Conservation (phyloP, 2,888 invertebrate species). For the Bombylius discolor region DNA sequence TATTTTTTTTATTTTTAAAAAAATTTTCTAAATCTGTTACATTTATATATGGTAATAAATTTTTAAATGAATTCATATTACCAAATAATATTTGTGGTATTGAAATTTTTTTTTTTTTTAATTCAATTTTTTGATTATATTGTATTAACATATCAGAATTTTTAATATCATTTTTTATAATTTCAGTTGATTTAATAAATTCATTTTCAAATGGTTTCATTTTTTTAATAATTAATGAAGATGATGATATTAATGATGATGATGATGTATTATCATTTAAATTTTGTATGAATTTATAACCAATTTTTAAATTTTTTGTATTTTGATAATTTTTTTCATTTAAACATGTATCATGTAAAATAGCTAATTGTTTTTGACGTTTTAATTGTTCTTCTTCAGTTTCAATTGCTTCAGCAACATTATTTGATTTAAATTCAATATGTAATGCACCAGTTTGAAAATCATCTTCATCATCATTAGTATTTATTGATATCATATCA, state of each 20-base stretch:
- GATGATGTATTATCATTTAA: slow-evolving; percentile 9
- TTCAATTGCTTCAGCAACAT: slow-evolving; percentile 75
- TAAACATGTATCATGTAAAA: slow-evolving; percentile 32
- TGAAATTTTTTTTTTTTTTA: slow-evolving; percentile 15
- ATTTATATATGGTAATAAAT: slow-evolving; percentile 18
- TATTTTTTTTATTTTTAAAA: not conserved
- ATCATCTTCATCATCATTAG: slow-evolving; percentile 35
- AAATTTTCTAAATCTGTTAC: slow-evolving; percentile 9
- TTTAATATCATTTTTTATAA: slow-evolving; percentile 25
- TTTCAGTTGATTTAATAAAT: slow-evolving; percentile 26
- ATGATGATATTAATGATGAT: slow-evolving; percentile 1
- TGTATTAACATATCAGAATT: slow-evolving; percentile 28
- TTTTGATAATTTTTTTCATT: slow-evolving; percentile 34
- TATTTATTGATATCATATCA: slow-evolving; percentile 36
- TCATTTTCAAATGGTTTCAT: slow-evolving; percentile 18
- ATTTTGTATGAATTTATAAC: slow-evolving; percentile 26
- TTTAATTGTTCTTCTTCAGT: slow-evolving; percentile 39
- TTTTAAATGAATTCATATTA: slow-evolving; percentile 10
- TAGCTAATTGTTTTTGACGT: slow-evolving; percentile 31
- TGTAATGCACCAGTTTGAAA: slow-evolving; percentile 46
- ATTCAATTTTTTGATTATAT: slow-evolving; percentile 19
- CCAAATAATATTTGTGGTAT: slow-evolving; percentile 8
- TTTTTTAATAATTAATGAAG: slow-evolving; percentile 1
- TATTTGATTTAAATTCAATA: slow-evolving; percentile 72
- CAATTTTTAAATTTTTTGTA: slow-evolving; percentile 32